A percentile compares a stretch with the other conserved stretches of the same genome.
phyloP scores from a whole-genome alignment of 2,888 invertebrate species.

The Auanema freiburgensis region DNA sequence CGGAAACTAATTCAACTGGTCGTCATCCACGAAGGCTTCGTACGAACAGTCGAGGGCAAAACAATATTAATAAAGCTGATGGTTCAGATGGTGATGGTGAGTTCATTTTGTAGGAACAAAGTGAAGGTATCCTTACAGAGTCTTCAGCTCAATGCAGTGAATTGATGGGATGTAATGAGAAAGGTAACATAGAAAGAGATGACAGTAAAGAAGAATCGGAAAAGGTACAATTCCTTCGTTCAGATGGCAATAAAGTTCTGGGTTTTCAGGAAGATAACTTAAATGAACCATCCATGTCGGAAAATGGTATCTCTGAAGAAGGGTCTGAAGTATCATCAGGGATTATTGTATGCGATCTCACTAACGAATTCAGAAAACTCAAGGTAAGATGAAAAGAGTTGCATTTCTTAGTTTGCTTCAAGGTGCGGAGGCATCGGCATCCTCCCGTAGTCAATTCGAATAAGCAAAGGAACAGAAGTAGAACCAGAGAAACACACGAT shows the following conservation, averaged over 20 bases:
- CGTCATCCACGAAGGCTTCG: not conserved
- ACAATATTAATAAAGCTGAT: too few relatives aligned
- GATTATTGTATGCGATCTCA: slow-evolving; percentile 36
- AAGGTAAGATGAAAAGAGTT: slow-evolving; percentile 22
- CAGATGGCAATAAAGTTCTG: not conserved
- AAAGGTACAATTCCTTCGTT: not conserved
- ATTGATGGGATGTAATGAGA: too few relatives aligned
- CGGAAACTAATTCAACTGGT: slow-evolving; percentile 2
- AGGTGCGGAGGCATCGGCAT: slow-evolving; percentile 14
- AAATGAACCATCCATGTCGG: not conserved
- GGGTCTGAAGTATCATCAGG: slow-evolving; percentile 39
- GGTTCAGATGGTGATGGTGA: too few relatives aligned
- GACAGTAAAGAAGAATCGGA: not conserved
- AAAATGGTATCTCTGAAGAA: slow-evolving; percentile 2
- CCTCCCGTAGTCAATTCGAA: slow-evolving; percentile 1
- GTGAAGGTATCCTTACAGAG: too few relatives aligned
- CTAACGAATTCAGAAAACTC: slow-evolving; percentile 32
- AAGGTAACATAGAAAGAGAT: not conserved
- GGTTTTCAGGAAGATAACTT: not conserved
- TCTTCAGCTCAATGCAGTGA: too few relatives aligned
- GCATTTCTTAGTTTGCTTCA: not conserved
- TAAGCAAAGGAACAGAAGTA: slow-evolving; percentile 15
- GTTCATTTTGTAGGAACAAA: too few relatives aligned
- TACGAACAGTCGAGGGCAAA: not conserved
- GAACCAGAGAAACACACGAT: slow-evolving; percentile 12